Percentiles rank a stretch among this genome's conserved stretches.
Evolutionary conservation across 1,140 invertebrate species (phyloP).

Genomic region (Ctenoplectra terminalis): DNA sequence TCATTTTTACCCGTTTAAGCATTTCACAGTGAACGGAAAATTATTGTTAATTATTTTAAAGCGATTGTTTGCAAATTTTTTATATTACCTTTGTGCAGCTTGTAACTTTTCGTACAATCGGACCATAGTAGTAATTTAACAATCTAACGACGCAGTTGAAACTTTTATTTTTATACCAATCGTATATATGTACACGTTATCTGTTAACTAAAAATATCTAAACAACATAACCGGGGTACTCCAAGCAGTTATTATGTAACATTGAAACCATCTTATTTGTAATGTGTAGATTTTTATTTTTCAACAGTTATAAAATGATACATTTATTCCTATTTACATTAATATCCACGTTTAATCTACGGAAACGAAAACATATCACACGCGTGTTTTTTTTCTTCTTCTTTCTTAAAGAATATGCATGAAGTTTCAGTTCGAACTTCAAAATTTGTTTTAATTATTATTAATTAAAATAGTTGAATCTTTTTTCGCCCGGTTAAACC

Average conservation of each 20-base stretch:
- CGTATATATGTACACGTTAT: neutral
- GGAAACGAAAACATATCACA: neutral
- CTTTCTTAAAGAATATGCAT: neutral
- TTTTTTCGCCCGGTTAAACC: neutral
- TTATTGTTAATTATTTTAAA: neutral
- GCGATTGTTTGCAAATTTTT: too few species aligned
- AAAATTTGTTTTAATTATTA: neutral
- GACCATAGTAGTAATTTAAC: too few species aligned
- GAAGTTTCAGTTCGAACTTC: neutral
- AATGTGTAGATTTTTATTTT: slow-evolving; percentile 32
- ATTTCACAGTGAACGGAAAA: neutral
- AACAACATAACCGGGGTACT: neutral
- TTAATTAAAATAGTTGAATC: neutral
- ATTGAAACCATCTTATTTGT: neutral
- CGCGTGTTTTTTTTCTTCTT: too few species aligned
- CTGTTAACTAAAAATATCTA: neutral
- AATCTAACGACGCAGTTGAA: neutral
- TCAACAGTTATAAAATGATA: slow-evolving; percentile 47
- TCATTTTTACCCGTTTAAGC: neutral
- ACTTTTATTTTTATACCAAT: neutral
- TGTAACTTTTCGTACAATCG: too few species aligned
- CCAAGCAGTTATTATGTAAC: neutral
- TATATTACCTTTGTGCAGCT: too few species aligned
- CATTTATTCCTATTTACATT: slow-evolving; percentile 36
- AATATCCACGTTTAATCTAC: neutral